Evolutionary conservation across 2,888 invertebrate species (phyloP), one percentile per base, ranked within the genome.

Genomic region (Sinelater perroti): DNA sequence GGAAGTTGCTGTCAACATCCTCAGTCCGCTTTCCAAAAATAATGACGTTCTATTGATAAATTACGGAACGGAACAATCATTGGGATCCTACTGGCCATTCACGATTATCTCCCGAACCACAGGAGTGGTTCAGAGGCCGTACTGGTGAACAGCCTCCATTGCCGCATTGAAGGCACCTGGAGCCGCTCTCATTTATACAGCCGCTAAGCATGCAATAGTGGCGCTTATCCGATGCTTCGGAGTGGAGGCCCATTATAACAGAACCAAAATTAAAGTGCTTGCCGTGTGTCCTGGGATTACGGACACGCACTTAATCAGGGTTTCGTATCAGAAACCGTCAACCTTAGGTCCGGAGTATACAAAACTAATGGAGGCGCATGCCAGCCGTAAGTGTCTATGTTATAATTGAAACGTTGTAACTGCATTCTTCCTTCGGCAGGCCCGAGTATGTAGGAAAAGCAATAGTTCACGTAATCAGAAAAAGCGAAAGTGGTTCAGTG

Each of bases 121-220:
- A 76, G 73, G 24, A 79, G 79, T 2, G 81, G 79, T 0, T 67
- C 71, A 1, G 81, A 81, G 13, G 82, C 81, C 8, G 71, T 78
- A n/a, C 73, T 82, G 13, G 73, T 81, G 3, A 82, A 82, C 63
- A 73, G 71, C 80, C n/a, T 80, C 81, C 17, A 75, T 79, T 44
- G 71, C 75, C 50, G 81, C 79, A 8, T 63, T 74, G 30, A 65
- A 67, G 24, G 63, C 60, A 35, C 71, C 70, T 10, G 68, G 68
- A 3, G 70, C 68, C 28, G 49, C 74, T 36, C 79, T 79, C 0
- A 70, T 77, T 47, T 79, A 79, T 63, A 69, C 72, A 0, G 75
- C 75, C 2, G 76, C 77, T 2, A 79, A 79, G 63, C 70, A 70
- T 56, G 78, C 73, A 1, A 72, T 78, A 3, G 67, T 78, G 2